A percentile compares a stretch with the other conserved stretches of the same genome.
These are phyloP conservation scores for Platorchestia sp. DNA, from an alignment of 1,140 invertebrate species.

Conservation along the genomic window DNA sequence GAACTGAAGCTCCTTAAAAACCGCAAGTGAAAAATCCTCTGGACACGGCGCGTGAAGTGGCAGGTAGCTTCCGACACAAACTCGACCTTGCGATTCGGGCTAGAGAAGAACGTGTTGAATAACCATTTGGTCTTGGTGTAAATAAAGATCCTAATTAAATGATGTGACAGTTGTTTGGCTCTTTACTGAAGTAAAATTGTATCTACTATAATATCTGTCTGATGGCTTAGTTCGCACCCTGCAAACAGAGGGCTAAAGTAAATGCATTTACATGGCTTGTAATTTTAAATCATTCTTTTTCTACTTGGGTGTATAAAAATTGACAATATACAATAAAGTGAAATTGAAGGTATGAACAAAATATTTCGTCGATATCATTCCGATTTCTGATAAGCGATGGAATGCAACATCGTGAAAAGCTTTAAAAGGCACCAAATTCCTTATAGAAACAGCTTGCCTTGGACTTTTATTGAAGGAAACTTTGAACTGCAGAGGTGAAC, in stretches of 20 bases:
- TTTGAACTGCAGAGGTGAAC: conserved; percentile 7
- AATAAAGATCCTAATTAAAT: too few species aligned
- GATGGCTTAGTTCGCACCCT: too few species aligned
- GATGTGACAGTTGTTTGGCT: too few species aligned
- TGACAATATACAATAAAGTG: not conserved
- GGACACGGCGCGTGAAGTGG: too few species aligned
- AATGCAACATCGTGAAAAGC: not conserved
- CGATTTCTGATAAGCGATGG: not conserved
- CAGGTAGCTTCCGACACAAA: too few species aligned
- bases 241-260: not conserved
- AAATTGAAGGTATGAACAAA: not conserved
- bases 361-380: not conserved
- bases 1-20: too few species aligned
- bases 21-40: too few species aligned
- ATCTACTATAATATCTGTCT: too few species aligned
- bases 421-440: not conserved
- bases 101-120: too few species aligned
- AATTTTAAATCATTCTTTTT: not conserved
- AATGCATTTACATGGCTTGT: not conserved
- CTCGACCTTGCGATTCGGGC: too few species aligned
- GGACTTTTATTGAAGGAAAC: not conserved
- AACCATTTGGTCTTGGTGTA: too few species aligned
- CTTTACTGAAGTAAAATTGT: too few species aligned
- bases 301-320: not conserved
- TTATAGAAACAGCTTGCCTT: not conserved